Conservation (phyloP, 2,113 vertebrate species). For the Xiphophorus hellerii region DNA sequence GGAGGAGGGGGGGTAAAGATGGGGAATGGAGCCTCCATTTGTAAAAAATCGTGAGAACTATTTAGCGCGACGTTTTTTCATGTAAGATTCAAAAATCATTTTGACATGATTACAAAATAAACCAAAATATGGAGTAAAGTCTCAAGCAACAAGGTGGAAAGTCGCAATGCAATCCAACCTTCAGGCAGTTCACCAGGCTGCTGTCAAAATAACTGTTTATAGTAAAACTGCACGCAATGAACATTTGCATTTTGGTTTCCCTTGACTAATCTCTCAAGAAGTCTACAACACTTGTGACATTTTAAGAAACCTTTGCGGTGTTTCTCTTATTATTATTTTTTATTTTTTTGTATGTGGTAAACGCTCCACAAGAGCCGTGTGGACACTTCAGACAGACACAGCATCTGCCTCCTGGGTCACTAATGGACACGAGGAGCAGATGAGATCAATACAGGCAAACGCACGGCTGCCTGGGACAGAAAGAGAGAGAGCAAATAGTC, state of each 20-base stretch:
- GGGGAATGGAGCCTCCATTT: too few relatives aligned
- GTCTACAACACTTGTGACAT: constrained; percentile 27
- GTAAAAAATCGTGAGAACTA: too few relatives aligned
- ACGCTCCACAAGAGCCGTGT: constrained; percentile 46
- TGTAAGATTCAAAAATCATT: too few relatives aligned
- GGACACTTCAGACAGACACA: constrained; percentile 71
- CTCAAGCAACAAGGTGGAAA: too few relatives aligned
- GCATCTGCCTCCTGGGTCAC: constrained; percentile 79
- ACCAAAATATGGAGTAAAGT: too few relatives aligned
- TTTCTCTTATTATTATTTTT: neutral
- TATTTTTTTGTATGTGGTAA: constrained; percentile 58
- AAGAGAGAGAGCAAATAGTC: constrained; percentile 25
- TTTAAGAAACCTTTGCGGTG: constrained; percentile 25
- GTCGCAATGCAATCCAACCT: neutral
- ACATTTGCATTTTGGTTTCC: neutral
- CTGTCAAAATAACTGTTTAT: neutral
- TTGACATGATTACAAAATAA: too few relatives aligned
- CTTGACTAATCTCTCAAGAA: constrained; percentile 4
- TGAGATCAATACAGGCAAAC: constrained; percentile 76
- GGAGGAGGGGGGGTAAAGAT: neutral
- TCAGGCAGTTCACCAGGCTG: neutral
- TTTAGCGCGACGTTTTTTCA: too few relatives aligned
- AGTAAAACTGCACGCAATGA: neutral
- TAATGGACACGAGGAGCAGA: constrained; percentile 78
- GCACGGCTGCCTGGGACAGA: constrained; percentile 56